Evolutionary conservation across 2,888 invertebrate genomes (phyloP), one percentile per base, ranked within the genome.

Genomic region (Odontothrips loti): DNA sequence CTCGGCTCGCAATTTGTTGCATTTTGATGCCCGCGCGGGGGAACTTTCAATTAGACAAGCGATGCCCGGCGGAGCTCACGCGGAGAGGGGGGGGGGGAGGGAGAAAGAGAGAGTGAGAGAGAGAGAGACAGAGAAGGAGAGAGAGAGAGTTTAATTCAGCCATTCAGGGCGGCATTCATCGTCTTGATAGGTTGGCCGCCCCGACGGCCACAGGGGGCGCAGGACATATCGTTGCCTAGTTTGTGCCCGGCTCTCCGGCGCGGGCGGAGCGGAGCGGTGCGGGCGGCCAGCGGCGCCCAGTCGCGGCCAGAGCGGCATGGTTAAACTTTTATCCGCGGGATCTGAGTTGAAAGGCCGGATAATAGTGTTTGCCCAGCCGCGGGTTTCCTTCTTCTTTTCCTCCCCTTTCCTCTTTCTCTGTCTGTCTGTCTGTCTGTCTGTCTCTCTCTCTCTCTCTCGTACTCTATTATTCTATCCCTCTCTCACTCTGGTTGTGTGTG

Each of bases 321-420:
- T 23, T 27, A 75, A 75, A 75, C 68, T 23, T 75, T 75, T 75
- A 23, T 27, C 23, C 68, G 68, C 68, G 23, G 11, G 23, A 27
- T 27, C 68, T 27, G 12, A 75, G 68, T 75, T 75, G 68, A 75
- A 75, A 75, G 68, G 68, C 68, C 23, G 68, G 27, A 27, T 75
- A 27, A 75, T 75, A 27, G 68, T 75, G 68, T 75, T 75, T 75
- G 68, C 68, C 2, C 6, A 27, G 27, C 68, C 68, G 1, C 68
- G 12, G n/a, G 58, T 20, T 58, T 8, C 68, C 68, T 27, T 23
- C 27, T 27, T 2, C 58, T 15, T 15, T n/a, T n/a, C 58, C 17
- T 58, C 17, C 58, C 58, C 10, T 51, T 6, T 58, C 58, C 17
- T 58, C 6, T 11, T 17, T 15, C 58, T 43, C 34, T 43, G 3